A percentile compares a stretch with the other conserved stretches of the same genome.
These are phyloP conservation scores for Dysdera silvatica DNA, from an alignment of 1,140 invertebrate species.

Conservation along the genomic window DNA sequence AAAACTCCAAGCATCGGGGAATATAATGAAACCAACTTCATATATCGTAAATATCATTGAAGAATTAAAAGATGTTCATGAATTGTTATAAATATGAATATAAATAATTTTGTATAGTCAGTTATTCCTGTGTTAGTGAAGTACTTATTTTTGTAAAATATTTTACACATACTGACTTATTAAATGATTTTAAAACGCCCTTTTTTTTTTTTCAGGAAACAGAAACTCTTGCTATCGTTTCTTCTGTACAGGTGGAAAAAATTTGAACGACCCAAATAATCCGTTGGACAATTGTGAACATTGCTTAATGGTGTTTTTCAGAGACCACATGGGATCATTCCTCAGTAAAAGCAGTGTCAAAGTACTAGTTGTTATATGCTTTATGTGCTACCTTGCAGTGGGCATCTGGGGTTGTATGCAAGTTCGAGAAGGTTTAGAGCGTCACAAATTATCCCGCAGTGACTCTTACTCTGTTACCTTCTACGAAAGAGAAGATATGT, in stretches of 20 bases:
- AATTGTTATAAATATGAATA: no score
- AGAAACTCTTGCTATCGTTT: conserved; percentile 68
- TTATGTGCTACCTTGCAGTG: conserved; percentile 69
- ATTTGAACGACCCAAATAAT: conserved; percentile 71
- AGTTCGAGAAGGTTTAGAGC: conserved; percentile 79
- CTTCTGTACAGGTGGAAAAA: conserved; percentile 75
- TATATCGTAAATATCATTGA: no score
- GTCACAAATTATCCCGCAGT: conserved; percentile 71
- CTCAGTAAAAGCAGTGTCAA: conserved; percentile 72
- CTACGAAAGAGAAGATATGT: conserved; percentile 79
- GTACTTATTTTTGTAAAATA: no score
- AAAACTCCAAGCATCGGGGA: no score
- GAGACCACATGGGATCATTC: conserved; percentile 65
- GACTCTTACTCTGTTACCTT: conserved; percentile 85
- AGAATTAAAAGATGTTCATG: no score
- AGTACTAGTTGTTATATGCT: conserved; percentile 63
- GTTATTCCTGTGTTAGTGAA: no score
- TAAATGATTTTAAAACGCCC: no score
- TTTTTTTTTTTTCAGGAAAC: conserved; percentile 52
- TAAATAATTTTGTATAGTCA: no score
- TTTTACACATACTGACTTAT: no score
- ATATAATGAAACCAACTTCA: no score
- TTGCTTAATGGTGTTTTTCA: conserved; percentile 79
- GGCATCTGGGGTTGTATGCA: conserved; percentile 80
- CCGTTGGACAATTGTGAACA: conserved; percentile 78